These are phyloP conservation scores for Stylophora pistillata DNA, from an alignment of 64 coral and sea anemone species.

Conservation along the genomic window DNA sequence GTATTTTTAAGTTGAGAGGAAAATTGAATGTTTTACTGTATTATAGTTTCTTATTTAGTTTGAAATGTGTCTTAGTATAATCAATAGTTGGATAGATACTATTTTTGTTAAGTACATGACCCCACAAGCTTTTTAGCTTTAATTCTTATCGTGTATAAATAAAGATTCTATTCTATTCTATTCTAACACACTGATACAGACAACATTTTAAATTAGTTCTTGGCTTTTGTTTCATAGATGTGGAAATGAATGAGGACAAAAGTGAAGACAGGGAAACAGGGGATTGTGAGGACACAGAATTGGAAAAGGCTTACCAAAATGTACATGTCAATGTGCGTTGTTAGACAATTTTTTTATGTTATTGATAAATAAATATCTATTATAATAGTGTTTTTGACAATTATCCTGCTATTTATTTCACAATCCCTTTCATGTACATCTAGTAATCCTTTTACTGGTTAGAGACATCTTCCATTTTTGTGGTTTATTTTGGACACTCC, in stretches of 20 bases:
- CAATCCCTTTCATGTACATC: background rate
- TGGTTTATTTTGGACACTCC: background rate
- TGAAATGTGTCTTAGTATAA: too few relatives aligned
- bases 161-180: too few relatives aligned
- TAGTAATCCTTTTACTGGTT: too few relatives aligned
- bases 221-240: constrained; percentile 38
- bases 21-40: too few relatives aligned
- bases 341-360: background rate
- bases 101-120: too few relatives aligned
- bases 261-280: constrained; percentile 52
- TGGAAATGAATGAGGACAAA: constrained; percentile 83
- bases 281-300: constrained; percentile 60
- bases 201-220: background rate
- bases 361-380: background rate
- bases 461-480: background rate
- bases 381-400: background rate
- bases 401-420: background rate
- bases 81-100: too few relatives aligned
- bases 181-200: too few relatives aligned
- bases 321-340: constrained; percentile 81
- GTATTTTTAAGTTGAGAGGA: too few relatives aligned
- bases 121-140: too few relatives aligned
- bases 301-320: constrained; percentile 88
- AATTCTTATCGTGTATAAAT: too few relatives aligned
- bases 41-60: too few relatives aligned